Evolutionary conservation across 2,113 vertebrate species (phyloP), one percentile per base, ranked within the genome.

Genomic region (Solea solea): DNA sequence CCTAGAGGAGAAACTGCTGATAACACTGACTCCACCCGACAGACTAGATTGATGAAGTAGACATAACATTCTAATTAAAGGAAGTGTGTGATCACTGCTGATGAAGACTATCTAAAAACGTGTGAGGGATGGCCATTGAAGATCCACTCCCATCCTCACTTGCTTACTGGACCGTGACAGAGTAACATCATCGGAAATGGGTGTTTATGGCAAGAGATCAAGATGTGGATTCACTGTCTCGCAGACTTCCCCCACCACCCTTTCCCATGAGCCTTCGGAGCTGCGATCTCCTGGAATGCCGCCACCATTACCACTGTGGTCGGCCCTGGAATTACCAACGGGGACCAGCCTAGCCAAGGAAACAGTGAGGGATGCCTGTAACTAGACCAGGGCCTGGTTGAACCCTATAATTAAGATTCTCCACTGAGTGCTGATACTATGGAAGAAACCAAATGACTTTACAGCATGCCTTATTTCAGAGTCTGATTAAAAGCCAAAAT

Each of bases 401-500:
- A 91, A 93, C 79, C 88, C 91, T 92, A 86, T 92, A 91, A 94
- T 94, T 94, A 93, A 91, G 88, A 90, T 92, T 90, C 88, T 91
- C 83, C 71, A 73, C 70, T 89, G 90, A 91, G 82, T 88, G 86
- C 91, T 93, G 92, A 93, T 93, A 89, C 90, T 89, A 88, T 88
- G 88, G 86, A 91, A 92, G 89, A 91, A 91, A 90, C 80, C 85
- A 89, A 93, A 92, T 60, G 80, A 92, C 86, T 92, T 93, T 92
- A 89, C 88, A 92, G 86, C 81, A 84, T 91, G 88, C 84, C 76
- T 88, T 85, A 80, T 83, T 90, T 87, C 80, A 86, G 72, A 86
- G 78, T 76, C 86, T 91, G 87, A 75, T 81, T 63, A 72, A 50
- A 75, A 86, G 89, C 88, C 84, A 90, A 86, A 85, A 88, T 84